These are phyloP conservation scores for Acromyrmex echinatior DNA, from an alignment of 1,140 invertebrate genomes.

Conservation along the genomic window DNA sequence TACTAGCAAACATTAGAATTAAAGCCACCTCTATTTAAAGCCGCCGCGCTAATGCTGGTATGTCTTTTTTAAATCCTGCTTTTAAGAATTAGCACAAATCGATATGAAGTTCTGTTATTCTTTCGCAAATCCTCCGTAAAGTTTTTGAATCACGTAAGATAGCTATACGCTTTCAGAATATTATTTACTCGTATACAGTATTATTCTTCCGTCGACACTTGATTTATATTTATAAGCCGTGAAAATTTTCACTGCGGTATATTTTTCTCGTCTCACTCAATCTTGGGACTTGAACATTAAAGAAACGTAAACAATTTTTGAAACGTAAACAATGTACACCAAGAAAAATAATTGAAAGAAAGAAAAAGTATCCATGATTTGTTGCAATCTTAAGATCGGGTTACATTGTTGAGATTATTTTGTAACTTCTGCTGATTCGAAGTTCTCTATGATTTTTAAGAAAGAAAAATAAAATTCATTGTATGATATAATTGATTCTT, in stretches of 20 bases:
- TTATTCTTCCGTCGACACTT: not conserved
- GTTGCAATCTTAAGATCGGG: not conserved
- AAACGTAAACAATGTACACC: not conserved
- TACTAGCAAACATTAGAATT: not conserved
- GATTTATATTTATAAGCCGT: not conserved
- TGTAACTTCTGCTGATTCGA: not conserved
- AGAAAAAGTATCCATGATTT: not conserved
- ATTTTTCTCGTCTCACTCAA: not conserved
- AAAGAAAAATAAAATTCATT: not conserved
- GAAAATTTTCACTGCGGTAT: not conserved
- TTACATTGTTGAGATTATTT: not conserved
- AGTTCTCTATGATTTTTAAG: not conserved
- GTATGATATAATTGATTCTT: not conserved
- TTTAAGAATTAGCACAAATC: conserved; percentile 4
- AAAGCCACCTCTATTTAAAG: too few relatives aligned
- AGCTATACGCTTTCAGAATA: not conserved
- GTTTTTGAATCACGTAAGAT: not conserved
- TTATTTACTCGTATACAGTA: not conserved
- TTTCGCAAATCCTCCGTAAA: conserved; percentile 7
- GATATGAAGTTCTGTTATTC: not conserved
- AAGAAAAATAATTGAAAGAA: too few relatives aligned
- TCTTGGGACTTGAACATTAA: not conserved
- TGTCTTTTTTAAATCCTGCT: not conserved
- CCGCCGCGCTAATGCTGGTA: not conserved
- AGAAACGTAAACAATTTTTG: not conserved